Base-by-base conservation (phyloP, 64 coral and sea anemone species). In the Astreopora myriophthalma region DNA sequence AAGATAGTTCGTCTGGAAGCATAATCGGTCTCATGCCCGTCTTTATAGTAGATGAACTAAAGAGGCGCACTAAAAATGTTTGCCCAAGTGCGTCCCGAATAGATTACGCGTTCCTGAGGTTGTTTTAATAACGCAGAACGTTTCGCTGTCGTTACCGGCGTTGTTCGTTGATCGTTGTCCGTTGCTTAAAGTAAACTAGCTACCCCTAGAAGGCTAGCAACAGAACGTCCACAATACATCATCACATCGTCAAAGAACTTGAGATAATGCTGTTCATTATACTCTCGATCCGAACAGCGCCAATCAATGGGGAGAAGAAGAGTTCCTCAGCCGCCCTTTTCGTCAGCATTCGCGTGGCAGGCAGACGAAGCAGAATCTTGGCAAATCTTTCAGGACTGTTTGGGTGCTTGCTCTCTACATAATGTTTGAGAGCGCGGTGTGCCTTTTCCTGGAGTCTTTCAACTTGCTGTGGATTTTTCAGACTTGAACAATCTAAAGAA, bases 251-350 rank as follows among this genome's bases (percentile, higher is more conserved):
- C 51, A 87, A 61, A 3, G 95, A 90, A 27, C 86, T 87, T 28
- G 84, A 86, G 20, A 96, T 92, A 17, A 96, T 96, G 26, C 90
- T 94, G 37, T 93, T 92, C 95, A 96, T 96, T 26, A 96, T 96
- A 62, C 86, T 92, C 48, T 93, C 91, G 22, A 96, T 96, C 64
- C 83, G 79, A 10, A 96, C 92, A 29, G 79, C 90, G 11, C 95
- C 95, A 28, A 96, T 93, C 25, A 96, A 68, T 8, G 92, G 92
- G 22, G 91, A 71, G 42, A 96, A 96, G 73, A 96, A 96, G 7
- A 96, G 68, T 39, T 96, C 87, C 71, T 96, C 95, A 5, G 93
- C 84, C n/a, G 80, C 48, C 26, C 75, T 62, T 9, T 89, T 77
- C 8, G 82, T 91, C 8, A 96, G 77, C 25, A 75, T 76, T 60